Percentiles rank a stretch among this genome's conserved stretches.
phyloP scores from a whole-genome alignment of 2,113 vertebrate genomes.

The Chelonoidis abingdonii region DNA sequence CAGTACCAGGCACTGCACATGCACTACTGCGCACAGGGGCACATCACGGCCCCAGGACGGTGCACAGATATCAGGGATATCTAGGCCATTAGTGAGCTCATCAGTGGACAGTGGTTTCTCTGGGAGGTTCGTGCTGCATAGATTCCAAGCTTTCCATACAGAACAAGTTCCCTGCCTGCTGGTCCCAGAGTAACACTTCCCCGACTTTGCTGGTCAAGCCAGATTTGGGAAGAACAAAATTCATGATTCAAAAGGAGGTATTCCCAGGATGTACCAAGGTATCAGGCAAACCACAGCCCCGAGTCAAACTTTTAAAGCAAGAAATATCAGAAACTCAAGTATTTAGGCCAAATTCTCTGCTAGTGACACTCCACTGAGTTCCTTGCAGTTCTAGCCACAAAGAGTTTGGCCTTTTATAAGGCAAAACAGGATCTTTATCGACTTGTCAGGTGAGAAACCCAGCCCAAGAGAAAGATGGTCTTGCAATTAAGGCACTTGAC shows the following conservation, averaged over 20 bases:
- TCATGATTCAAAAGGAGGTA: not conserved
- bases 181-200: not conserved
- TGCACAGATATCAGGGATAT: not conserved
- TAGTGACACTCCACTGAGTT: not conserved
- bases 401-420: not conserved
- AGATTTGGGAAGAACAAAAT: not conserved
- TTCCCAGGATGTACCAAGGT: not conserved
- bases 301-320: not conserved
- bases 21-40: not conserved
- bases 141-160: not conserved
- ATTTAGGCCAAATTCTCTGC: not conserved
- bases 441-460: not conserved
- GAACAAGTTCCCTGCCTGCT: not conserved
- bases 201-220: not conserved
- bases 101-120: not conserved
- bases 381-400: not conserved
- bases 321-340: not conserved
- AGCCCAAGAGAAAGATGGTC: not conserved
- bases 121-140: not conserved
- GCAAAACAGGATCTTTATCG: not conserved
- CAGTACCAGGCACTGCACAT: not conserved
- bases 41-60: not conserved
- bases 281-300: no score
- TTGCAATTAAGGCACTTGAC: not conserved
- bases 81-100: rapidly evolving